Conservation (phyloP, 2,797 vertebrate genomes). For the Pseudochirops cupreus region DNA sequence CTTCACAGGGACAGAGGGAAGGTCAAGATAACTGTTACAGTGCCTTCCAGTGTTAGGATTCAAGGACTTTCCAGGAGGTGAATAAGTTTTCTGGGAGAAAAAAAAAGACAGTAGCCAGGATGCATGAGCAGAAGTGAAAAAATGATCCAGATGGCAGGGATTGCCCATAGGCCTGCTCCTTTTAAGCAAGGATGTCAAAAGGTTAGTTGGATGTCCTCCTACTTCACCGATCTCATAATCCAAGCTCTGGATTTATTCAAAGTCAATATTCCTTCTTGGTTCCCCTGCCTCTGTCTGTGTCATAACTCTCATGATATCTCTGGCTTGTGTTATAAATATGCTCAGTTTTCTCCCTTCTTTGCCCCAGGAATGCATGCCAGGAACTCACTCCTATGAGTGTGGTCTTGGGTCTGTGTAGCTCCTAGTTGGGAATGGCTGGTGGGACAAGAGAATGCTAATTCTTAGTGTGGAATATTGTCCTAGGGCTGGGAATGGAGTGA, state of each 20-base stretch:
- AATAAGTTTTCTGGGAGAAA: background rate
- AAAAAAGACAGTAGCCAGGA: background rate
- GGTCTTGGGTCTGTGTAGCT: background rate
- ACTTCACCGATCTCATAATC: background rate
- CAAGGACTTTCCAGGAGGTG: slow-evolving; percentile 1
- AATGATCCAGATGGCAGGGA: background rate
- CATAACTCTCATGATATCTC: background rate
- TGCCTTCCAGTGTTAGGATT: background rate
- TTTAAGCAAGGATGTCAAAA: background rate
- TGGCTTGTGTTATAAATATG: background rate
- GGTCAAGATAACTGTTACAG: background rate
- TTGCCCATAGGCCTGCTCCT: background rate
- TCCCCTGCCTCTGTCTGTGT: background rate
- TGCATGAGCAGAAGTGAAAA: background rate
- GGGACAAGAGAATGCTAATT: background rate
- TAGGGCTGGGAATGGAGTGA: background rate
- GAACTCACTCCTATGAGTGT: background rate
- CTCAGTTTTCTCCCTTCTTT: slow-evolving; percentile 1
- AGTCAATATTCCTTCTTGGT: background rate
- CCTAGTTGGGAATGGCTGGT: background rate
- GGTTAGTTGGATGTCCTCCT: background rate
- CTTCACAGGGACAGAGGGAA: background rate
- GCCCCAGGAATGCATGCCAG: background rate
- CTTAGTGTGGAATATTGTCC: background rate
- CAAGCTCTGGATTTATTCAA: background rate